A percentile compares a stretch with the other conserved stretches of the same genome.
phyloP scores from a whole-genome alignment of 2,113 vertebrate species.

The Phrynosoma platyrhinos region DNA sequence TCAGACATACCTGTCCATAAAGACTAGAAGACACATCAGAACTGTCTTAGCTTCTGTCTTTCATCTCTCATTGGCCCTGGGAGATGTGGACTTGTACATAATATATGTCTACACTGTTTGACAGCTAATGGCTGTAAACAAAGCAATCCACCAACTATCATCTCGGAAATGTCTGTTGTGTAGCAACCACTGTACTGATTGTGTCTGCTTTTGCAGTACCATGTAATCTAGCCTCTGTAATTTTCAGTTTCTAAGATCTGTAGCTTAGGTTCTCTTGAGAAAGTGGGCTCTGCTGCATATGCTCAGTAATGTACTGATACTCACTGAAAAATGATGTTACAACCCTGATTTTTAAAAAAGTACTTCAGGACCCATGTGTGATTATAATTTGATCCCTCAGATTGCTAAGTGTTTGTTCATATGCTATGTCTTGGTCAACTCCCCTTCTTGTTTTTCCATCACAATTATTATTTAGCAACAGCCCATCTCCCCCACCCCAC shows the following conservation, averaged over 20 bases:
- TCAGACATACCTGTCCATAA: not conserved
- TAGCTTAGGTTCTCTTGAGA: not conserved
- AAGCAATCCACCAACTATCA: slow-evolving; percentile 2
- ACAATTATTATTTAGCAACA: not conserved
- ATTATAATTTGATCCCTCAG: not conserved
- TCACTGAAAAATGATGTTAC: not conserved
- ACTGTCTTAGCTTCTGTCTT: not conserved
- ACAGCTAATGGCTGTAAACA: slow-evolving; percentile 5
- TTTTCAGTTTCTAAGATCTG: slow-evolving; percentile 17
- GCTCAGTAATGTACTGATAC: not conserved
- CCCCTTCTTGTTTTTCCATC: not conserved
- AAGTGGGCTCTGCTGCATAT: not conserved
- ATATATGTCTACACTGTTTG: not conserved
- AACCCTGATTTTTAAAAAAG: not conserved
- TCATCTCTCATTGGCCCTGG: not conserved
- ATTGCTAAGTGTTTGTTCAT: not conserved
- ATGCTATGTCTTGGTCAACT: not conserved
- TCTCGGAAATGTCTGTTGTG: slow-evolving; percentile 10
- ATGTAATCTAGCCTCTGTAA: not conserved
- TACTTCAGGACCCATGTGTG: not conserved
- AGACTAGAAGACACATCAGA: not conserved
- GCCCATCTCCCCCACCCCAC: not conserved
- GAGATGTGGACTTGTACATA: not conserved
- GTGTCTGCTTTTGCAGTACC: not conserved
- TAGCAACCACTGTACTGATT: slow-evolving; percentile 4